Conservation (phyloP, 2,888 invertebrate species). For the Mechanitis mazaeus region DNA sequence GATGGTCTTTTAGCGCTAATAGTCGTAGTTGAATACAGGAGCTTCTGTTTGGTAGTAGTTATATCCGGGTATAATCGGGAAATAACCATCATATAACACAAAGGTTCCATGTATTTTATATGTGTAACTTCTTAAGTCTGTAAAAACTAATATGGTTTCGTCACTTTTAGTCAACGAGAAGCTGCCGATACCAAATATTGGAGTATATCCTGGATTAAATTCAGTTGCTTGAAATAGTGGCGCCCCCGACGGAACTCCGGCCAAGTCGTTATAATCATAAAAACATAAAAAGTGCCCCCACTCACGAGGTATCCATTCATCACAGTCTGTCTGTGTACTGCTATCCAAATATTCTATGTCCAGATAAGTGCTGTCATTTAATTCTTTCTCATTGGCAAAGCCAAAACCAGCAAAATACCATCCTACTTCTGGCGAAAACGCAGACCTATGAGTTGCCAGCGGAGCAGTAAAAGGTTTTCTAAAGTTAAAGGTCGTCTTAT, state of each 20-base stretch:
- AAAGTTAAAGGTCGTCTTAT: too few species aligned
- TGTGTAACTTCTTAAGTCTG: conserved; percentile 21
- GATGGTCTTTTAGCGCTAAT: too few species aligned
- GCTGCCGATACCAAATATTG: conserved; percentile 20
- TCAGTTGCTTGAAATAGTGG: conserved; percentile 17
- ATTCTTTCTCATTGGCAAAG: conserved; percentile 15
- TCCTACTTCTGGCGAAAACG: too few species aligned
- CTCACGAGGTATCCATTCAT: conserved; percentile 26
- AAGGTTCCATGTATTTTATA: not conserved
- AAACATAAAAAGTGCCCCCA: conserved; percentile 30
- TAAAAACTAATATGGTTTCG: conserved; percentile 26
- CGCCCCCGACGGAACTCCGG: conserved; percentile 19
- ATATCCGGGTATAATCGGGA: too few species aligned
- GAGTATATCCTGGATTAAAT: not conserved
- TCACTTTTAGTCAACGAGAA: conserved; percentile 23
- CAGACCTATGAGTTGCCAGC: too few species aligned
- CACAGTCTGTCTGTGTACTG: conserved; percentile 19
- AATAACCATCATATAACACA: too few species aligned
- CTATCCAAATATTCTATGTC: conserved; percentile 14
- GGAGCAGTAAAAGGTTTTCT: too few species aligned
- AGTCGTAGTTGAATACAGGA: too few species aligned
- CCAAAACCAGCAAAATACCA: conserved; percentile 27
- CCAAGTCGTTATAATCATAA: conserved; percentile 16
- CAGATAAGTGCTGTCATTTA: conserved; percentile 15
- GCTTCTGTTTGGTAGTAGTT: too few species aligned